Evolutionary conservation across 2,113 vertebrate species (phyloP).

Genomic region (Oxyura jamaicensis): DNA sequence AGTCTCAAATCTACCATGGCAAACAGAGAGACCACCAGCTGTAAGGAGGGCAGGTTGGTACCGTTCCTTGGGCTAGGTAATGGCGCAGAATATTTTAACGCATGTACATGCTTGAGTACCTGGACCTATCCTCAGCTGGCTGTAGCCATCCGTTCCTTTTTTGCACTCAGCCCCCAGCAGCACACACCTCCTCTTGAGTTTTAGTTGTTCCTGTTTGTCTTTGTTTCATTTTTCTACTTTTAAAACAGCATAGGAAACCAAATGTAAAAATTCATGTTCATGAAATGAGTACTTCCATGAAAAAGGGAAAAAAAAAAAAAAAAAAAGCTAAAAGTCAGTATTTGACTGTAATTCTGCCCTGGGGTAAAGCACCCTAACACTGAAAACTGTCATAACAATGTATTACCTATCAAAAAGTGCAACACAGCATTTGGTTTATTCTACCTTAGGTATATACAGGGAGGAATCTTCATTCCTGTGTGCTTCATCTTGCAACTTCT

Average conservation of each 20-base stretch:
- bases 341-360: slow-evolving; percentile 13
- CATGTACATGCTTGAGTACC: not conserved
- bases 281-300: not conserved
- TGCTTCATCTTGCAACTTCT: not conserved
- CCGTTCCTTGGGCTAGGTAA: not conserved
- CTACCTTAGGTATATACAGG: not conserved
- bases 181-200: not conserved
- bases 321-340: not conserved
- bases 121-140: not conserved
- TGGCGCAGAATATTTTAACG: not conserved
- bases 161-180: not conserved
- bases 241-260: not conserved
- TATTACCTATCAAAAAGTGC: not conserved
- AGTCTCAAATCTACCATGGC: not conserved
- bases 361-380: not conserved
- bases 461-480: not conserved
- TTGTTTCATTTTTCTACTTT: not conserved
- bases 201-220: not conserved
- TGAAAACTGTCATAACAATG: not conserved
- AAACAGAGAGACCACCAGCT: not conserved
- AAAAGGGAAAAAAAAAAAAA: slow-evolving; percentile 26
- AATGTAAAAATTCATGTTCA: not conserved
- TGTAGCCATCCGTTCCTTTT: not conserved
- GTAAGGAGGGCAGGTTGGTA: not conserved
- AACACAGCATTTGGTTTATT: not conserved